A percentile compares a stretch with the other conserved stretches of the same genome.
phyloP scores from a whole-genome alignment of 1,140 invertebrate genomes.

The Lineus longissimus region DNA sequence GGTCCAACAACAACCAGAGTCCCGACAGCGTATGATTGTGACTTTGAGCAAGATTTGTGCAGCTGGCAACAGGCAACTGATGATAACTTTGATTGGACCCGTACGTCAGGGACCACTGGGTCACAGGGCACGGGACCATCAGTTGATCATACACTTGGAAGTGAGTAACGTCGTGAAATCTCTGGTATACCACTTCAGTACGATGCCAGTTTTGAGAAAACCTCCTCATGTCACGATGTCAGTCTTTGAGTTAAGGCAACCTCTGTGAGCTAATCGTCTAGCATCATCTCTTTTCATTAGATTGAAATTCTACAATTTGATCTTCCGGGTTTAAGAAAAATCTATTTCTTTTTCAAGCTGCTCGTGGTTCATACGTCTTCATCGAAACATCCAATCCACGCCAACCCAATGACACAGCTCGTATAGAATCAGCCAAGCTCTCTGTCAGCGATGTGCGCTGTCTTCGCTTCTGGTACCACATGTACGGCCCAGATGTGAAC shows the following conservation, averaged over 20 bases:
- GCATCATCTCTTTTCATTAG: no score
- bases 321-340: no score
- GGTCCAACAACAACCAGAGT: no score
- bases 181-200: no score
- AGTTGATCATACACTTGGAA: not conserved
- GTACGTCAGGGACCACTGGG: not conserved
- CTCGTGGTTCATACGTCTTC: not conserved
- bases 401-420: not conserved
- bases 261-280: no score
- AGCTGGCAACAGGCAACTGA: not conserved
- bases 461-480: slow-evolving; percentile 67
- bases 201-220: no score
- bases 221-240: no score
- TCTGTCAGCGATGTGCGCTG: slow-evolving; percentile 31
- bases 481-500: slow-evolving; percentile 61
- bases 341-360: no score
- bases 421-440: not conserved
- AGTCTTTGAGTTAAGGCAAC: no score
- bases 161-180: no score
- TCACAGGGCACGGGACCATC: not conserved
- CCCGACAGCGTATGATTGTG: not conserved
- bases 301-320: no score
- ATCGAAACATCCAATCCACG: not conserved
- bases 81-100: not conserved
- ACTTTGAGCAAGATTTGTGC: not conserved